A percentile compares a stretch with the other conserved stretches of the same genome.
These are phyloP conservation scores for Hemicrepidius hirtus DNA, from an alignment of 2,888 invertebrate species.

Conservation along the genomic window DNA sequence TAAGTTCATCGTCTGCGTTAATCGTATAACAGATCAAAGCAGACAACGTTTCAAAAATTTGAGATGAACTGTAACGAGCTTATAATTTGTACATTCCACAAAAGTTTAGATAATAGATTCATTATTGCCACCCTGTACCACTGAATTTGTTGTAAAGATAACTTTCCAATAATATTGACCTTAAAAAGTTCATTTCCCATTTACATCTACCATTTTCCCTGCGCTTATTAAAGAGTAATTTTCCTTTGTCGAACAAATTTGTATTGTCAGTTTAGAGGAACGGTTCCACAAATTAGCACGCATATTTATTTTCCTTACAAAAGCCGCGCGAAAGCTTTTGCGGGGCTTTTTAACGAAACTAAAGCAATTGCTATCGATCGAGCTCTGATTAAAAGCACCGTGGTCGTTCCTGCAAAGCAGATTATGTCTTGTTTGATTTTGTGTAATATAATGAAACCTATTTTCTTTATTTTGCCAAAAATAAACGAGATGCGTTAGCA, in stretches of 20 bases:
- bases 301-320: constrained; percentile 40
- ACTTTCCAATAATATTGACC: no score
- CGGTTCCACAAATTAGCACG: constrained; percentile 40
- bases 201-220: constrained; percentile 19
- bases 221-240: constrained; percentile 33
- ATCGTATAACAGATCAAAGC: no score
- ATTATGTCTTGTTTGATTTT: constrained; percentile 45
- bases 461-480: constrained; percentile 14
- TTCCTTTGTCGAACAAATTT: constrained; percentile 33
- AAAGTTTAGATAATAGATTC: no score
- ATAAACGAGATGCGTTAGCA: constrained; percentile 11
- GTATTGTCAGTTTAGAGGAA: constrained; percentile 33
- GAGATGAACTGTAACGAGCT: no score
- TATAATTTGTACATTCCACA: no score
- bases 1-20: no score
- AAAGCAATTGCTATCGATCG: constrained; percentile 43
- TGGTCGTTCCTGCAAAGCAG: constrained; percentile 35
- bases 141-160: no score
- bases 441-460: constrained; percentile 34
- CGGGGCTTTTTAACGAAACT: constrained; percentile 42
- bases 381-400: constrained; percentile 37
- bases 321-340: constrained; percentile 34
- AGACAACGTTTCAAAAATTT: no score
- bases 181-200: neutral
- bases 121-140: no score